Conservation (phyloP, 1,140 invertebrate genomes). For the Luehdorfia chinensis region DNA sequence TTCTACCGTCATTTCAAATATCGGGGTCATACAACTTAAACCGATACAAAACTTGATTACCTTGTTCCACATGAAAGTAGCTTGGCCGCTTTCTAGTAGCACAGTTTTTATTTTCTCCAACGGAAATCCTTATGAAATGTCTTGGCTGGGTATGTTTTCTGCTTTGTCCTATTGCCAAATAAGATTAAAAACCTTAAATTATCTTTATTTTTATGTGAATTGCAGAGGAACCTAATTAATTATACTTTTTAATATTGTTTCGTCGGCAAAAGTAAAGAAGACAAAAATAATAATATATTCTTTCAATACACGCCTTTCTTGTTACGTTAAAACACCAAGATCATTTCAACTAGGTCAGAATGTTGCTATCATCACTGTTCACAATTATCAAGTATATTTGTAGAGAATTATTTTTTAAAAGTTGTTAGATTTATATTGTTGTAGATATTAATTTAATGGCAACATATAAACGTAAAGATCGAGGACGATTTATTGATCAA, state of each 20-base stretch:
- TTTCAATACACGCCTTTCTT: too few species aligned
- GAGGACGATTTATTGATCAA: neutral
- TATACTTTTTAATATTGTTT: too few species aligned
- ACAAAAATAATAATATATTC: too few species aligned
- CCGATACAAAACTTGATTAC: neutral
- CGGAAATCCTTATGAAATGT: neutral
- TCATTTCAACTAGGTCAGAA: neutral
- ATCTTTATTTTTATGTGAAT: too few species aligned
- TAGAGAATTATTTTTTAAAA: neutral
- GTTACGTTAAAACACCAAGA: too few species aligned
- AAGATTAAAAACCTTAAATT: too few species aligned
- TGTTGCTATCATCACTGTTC: neutral
- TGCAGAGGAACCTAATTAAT: too few species aligned
- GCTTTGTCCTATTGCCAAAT: too few species aligned
- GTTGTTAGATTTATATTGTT: neutral
- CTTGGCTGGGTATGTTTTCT: neutral
- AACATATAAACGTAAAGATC: neutral
- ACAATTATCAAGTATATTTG: neutral
- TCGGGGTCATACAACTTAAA: neutral
- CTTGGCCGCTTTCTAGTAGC: neutral
- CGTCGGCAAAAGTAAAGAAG: too few species aligned
- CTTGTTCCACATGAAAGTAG: too few species aligned
- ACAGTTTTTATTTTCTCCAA: neutral
- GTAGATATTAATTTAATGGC: neutral
- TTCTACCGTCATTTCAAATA: neutral